Percentiles rank a stretch among this genome's conserved stretches.
Conservation (phyloP, 2,113 vertebrate species). For the Cranoglanis bouderius region DNA sequence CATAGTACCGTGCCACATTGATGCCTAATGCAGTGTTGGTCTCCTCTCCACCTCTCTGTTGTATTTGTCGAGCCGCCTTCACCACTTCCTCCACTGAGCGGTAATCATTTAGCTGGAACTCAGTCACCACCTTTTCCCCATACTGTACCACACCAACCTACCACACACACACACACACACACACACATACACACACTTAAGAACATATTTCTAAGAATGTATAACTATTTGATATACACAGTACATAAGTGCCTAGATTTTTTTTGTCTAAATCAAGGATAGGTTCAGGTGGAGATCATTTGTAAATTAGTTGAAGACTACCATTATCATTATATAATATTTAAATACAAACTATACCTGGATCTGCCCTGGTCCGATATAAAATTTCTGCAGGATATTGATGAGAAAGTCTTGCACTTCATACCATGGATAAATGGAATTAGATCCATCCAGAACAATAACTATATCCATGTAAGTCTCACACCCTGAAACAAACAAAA, state of each 20-base stretch:
- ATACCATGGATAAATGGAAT: constrained; percentile 97
- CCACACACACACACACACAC: constrained; percentile 3
- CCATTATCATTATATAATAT: not conserved
- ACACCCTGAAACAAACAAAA: constrained; percentile 77
- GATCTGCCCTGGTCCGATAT: constrained; percentile 93
- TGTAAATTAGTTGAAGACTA: not conserved
- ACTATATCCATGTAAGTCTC: constrained; percentile 98
- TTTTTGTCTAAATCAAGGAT: not conserved
- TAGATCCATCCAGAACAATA: constrained; percentile 95
- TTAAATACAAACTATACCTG: constrained; percentile 75
- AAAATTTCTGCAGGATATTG: constrained; percentile 93
- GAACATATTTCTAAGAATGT: not conserved
- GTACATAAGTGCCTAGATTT: not conserved
- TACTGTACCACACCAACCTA: constrained; percentile 96
- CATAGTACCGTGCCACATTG: constrained; percentile 83
- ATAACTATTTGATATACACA: not conserved
- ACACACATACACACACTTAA: not conserved
- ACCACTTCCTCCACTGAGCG: constrained; percentile 88
- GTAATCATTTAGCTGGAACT: constrained; percentile 90
- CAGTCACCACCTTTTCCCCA: constrained; percentile 87
- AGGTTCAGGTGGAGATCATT: not conserved
- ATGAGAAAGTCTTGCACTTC: constrained; percentile 96
- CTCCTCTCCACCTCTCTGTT: constrained; percentile 92
- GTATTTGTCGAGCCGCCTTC: constrained; percentile 83
- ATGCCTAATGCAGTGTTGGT: constrained; percentile 92